These are phyloP conservation scores for Aphodius granarius DNA, from an alignment of 2,888 invertebrate genomes.

Conservation along the genomic window DNA sequence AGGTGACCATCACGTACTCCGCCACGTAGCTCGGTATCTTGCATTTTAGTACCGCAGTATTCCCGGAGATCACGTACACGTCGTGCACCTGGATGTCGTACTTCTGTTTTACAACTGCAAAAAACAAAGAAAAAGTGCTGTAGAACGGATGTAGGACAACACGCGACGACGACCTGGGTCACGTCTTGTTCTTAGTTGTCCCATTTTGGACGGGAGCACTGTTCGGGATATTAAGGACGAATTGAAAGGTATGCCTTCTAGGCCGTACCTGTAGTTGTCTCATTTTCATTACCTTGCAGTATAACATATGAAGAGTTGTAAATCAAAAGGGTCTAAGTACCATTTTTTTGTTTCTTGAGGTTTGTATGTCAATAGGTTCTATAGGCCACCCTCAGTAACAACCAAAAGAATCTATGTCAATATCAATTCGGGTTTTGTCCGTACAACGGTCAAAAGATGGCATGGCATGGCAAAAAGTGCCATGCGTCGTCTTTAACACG, in stretches of 20 bases:
- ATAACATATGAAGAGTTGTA: too few relatives aligned
- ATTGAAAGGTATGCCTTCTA: neutral
- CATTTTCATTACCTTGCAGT: too few relatives aligned
- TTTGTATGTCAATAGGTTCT: too few relatives aligned
- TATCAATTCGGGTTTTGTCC: too few relatives aligned
- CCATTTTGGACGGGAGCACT: neutral
- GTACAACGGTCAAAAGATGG: too few relatives aligned
- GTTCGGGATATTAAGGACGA: neutral
- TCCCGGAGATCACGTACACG: conserved; percentile 88
- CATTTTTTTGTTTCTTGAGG: too few relatives aligned
- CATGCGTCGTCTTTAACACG: too few relatives aligned
- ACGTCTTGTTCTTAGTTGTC: neutral
- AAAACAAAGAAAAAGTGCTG: conserved; percentile 13
- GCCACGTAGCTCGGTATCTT: conserved; percentile 86
- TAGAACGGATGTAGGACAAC: neutral
- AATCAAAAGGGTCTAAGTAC: too few relatives aligned
- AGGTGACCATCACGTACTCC: conserved; percentile 84
- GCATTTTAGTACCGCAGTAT: conserved; percentile 88
- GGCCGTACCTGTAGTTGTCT: too few relatives aligned
- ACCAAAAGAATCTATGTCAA: too few relatives aligned
- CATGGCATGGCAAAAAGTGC: too few relatives aligned
- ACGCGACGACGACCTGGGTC: neutral
- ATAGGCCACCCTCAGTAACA: too few relatives aligned
- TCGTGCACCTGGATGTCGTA: conserved; percentile 90
- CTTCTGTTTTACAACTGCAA: conserved; percentile 79